phyloP scores from a whole-genome alignment of 2,888 invertebrate species.

The Cylindroiulus punctatus region DNA sequence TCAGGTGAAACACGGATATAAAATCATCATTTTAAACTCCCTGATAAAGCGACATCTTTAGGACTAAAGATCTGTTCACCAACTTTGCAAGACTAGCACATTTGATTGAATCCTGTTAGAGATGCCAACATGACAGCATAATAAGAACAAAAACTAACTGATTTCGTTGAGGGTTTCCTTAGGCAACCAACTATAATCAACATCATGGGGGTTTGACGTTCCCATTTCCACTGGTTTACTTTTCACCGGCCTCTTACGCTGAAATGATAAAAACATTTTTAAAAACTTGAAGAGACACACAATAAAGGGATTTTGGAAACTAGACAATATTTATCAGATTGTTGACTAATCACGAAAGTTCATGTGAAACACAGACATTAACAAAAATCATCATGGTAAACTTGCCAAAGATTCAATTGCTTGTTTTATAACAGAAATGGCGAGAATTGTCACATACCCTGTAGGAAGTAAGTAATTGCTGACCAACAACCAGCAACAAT shows the following conservation, averaged over 20 bases:
- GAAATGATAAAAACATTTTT: not conserved
- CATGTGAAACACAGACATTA: slow-evolving; percentile 37
- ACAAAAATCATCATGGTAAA: slow-evolving; percentile 37
- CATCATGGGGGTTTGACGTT: slow-evolving; percentile 86
- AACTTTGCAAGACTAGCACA: not conserved
- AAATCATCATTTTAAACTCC: slow-evolving; percentile 41
- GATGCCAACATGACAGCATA: not conserved
- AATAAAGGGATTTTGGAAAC: not conserved
- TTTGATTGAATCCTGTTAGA: too few relatives aligned
- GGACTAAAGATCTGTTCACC: not conserved
- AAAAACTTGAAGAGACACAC: not conserved
- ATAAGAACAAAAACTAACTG: slow-evolving; percentile 24
- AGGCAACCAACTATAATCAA: slow-evolving; percentile 99
- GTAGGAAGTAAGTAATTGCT: slow-evolving; percentile 78
- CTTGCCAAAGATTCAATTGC: not conserved
- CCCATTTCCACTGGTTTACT: slow-evolving; percentile 75
- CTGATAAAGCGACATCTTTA: not conserved
- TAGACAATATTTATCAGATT: not conserved
- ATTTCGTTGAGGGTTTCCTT: slow-evolving; percentile 79
- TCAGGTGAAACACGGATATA: slow-evolving; percentile 31
- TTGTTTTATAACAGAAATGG: slow-evolving; percentile 8
- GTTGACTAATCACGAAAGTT: not conserved
- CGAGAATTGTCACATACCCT: slow-evolving; percentile 70
- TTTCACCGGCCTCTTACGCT: slow-evolving; percentile 64
- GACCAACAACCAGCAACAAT: slow-evolving; percentile 82